Evolutionary conservation across 2,113 vertebrate species (phyloP).

Genomic region (Nesoenas mayeri): DNA sequence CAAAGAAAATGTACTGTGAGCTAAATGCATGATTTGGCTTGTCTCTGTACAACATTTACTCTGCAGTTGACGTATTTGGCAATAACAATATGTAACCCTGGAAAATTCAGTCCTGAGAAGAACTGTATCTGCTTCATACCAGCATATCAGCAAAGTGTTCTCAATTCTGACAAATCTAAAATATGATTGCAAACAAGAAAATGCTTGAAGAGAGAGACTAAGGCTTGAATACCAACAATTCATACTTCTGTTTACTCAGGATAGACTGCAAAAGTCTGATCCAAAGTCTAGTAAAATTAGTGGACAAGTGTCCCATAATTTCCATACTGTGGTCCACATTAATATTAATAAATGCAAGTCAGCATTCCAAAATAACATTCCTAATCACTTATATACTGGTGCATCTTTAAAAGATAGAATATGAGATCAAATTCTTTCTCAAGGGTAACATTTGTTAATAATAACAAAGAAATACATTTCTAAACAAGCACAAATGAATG

Average conservation of each 20-base stretch:
- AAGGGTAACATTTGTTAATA: not conserved
- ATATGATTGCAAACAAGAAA: not conserved
- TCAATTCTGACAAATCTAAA: not conserved
- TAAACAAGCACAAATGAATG: not conserved
- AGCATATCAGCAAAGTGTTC: not conserved
- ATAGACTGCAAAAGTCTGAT: not conserved
- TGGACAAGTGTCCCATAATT: not conserved
- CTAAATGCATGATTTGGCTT: not conserved
- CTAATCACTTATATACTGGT: not conserved
- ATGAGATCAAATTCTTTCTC: not conserved
- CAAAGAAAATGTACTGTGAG: slow-evolving; percentile 39
- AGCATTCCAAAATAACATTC: not conserved
- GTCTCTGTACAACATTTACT: not conserved
- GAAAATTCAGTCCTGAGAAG: not conserved
- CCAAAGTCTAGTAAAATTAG: not conserved
- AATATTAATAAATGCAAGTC: not conserved
- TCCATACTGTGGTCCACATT: not conserved
- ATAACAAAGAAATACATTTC: not conserved
- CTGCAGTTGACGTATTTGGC: not conserved
- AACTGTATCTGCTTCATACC: rapidly evolving
- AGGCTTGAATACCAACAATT: not conserved
- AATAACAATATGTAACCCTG: not conserved
- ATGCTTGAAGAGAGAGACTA: not conserved
- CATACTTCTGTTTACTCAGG: not conserved
- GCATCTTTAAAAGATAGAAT: not conserved